These are phyloP conservation scores for Colletes latitarsis DNA, from an alignment of 1,140 invertebrate genomes.

Conservation along the genomic window DNA sequence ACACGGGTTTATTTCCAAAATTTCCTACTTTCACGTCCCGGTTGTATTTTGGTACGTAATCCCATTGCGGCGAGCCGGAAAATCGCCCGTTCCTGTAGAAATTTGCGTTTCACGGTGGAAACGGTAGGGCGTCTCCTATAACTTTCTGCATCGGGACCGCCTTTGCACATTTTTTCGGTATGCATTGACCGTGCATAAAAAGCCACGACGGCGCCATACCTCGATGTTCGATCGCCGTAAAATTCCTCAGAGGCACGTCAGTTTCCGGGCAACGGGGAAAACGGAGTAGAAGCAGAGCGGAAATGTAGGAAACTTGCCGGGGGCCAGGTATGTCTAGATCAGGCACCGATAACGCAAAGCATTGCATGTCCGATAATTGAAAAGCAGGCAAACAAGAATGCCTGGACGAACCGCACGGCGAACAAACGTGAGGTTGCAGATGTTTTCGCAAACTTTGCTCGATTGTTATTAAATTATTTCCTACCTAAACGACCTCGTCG, in stretches of 20 bases:
- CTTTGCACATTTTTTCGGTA: slow-evolving; percentile 46
- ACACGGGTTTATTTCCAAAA: too few species aligned
- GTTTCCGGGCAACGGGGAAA: slow-evolving; percentile 18
- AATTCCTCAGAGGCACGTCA: slow-evolving; percentile 44
- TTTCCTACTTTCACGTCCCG: too few species aligned
- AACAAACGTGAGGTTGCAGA: background rate
- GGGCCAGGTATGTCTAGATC: slow-evolving; percentile 57
- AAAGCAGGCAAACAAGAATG: slow-evolving; percentile 47
- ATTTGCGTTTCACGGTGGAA: slow-evolving; percentile 14
- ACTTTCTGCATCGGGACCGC: background rate
- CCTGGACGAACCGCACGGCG: background rate
- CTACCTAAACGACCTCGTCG: background rate
- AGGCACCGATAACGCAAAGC: slow-evolving; percentile 53
- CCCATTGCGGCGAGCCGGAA: background rate
- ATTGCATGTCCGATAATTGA: slow-evolving; percentile 61
- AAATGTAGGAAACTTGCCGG: slow-evolving; percentile 34
- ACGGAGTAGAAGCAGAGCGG: slow-evolving; percentile 3
- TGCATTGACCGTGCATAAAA: slow-evolving; percentile 65
- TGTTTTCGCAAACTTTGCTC: background rate
- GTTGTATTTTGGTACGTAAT: background rate
- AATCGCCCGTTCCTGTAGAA: background rate
- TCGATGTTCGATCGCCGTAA: slow-evolving; percentile 33
- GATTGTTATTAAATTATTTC: background rate
- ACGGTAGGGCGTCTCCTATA: background rate
- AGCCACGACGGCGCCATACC: background rate